phyloP scores from a whole-genome alignment of 2,888 invertebrate genomes.

The Trichacis sp. region DNA sequence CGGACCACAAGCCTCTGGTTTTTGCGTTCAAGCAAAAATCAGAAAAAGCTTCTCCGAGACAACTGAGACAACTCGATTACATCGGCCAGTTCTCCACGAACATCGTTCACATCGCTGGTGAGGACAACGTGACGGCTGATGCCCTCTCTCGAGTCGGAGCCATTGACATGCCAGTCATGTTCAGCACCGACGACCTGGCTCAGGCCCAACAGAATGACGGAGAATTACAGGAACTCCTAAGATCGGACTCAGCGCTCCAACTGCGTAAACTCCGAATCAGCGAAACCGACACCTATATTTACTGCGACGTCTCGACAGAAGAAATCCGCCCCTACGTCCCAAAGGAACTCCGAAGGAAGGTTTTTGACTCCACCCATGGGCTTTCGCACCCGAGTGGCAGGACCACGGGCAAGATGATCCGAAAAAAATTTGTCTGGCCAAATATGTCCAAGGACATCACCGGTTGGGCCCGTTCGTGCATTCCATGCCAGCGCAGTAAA shows the following conservation, averaged over 20 bases:
- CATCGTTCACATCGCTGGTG: conserved; percentile 22
- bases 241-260: conserved; percentile 6
- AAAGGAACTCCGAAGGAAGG: conserved; percentile 23
- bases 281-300: conserved; percentile 14
- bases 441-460: conserved; percentile 48
- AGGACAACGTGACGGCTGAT: conserved; percentile 16
- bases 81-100: conserved; percentile 37
- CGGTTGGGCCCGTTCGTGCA: conserved; percentile 53
- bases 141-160: conserved; percentile 10
- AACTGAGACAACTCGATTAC: conserved; percentile 21
- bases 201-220: conserved; percentile 10
- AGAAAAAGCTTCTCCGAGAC: conserved; percentile 26
- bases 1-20: conserved; percentile 25
- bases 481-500: conserved; percentile 55
- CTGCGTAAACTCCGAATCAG: conserved; percentile 7
- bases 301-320: conserved; percentile 29
- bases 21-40: conserved; percentile 20
- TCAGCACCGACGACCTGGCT: not conserved
- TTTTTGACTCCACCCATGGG: conserved; percentile 34
- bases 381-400: conserved; percentile 44
- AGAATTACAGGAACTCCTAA: conserved; percentile 9
- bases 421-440: conserved; percentile 50
- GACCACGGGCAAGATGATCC: conserved; percentile 41
- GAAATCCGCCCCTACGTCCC: conserved; percentile 45
- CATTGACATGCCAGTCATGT: conserved; percentile 1